Base-by-base conservation (phyloP, 53 echinoderm and acorn worm species). In the Paelopatides confundens region DNA sequence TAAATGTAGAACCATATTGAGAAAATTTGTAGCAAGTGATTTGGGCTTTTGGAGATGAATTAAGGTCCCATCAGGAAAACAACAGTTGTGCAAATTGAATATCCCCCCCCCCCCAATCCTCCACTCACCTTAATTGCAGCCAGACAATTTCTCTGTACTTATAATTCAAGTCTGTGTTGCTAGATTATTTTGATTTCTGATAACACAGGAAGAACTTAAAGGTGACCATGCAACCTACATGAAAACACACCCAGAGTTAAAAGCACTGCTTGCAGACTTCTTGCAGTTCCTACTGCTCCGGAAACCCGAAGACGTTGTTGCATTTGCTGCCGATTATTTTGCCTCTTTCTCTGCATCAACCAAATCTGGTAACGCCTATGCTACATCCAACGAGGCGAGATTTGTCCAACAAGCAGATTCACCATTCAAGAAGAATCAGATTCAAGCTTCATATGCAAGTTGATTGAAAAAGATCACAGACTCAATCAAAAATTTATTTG, bases 211-310 rank as follows among this genome's bases (percentile, higher is more conserved):
- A 81, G 98, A 97, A 76, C 86, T 97, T 7, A 97, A 97, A 82
- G 98, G 98, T 0, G 98, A 97, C 89, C 98, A 97, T 81, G 98
- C 98, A 17, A 95, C 95, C 31, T 97, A 97, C 91, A 97, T 97
- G 98, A 87, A 90, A 66, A 95, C 90, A 50, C 98, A 97, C 62
- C 98, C 98, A 24, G 98, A 97, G 77, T 92, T 97, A 27, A 97
- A 97, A 69, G 98, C 98, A 13, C 95, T 97, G 24, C 94, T 97
- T 0, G 98, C 98, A 2, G 98, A 97, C 88, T 97, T 97, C 85
- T 86, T 97, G 8, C 98, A 97, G 87, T 97, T 97, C 63, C 94
- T 97, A 17, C 91, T 97, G n/a, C 91, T 97, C 34, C 87, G 98
- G 53, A 97, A 97, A 76, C 98, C 98, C 6, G 95, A 95, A 33